These are phyloP conservation scores for Hypotaenidia philippensis DNA, from an alignment of 2,797 vertebrate genomes.

Conservation along the genomic window DNA sequence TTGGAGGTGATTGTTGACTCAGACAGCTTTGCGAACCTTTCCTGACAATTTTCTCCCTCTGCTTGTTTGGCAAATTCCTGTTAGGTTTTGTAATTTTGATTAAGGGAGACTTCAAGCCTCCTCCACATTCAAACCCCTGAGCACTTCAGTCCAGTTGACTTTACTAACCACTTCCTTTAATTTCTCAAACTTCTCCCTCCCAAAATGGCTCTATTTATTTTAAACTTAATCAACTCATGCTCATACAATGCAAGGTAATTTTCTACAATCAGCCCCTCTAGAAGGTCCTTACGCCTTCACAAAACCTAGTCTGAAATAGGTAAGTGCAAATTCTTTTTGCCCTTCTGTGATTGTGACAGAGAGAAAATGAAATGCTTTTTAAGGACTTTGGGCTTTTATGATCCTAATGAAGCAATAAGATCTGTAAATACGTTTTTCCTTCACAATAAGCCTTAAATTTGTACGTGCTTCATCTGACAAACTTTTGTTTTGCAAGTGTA, in stretches of 20 bases:
- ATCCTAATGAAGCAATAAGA: slow-evolving; percentile 11
- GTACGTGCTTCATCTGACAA: not conserved
- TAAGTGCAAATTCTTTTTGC: not conserved
- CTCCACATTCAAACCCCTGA: not conserved
- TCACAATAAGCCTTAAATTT: not conserved
- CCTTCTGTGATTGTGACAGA: not conserved
- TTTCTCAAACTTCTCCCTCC: not conserved
- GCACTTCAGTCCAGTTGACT: slow-evolving; percentile 14
- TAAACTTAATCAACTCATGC: not conserved
- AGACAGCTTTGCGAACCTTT: slow-evolving; percentile 8
- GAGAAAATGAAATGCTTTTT: not conserved
- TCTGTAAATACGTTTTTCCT: not conserved
- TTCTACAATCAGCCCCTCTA: slow-evolving; percentile 15
- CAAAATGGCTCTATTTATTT: slow-evolving; percentile 37
- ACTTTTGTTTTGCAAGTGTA: not conserved
- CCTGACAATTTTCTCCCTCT: not conserved
- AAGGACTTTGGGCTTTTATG: not conserved
- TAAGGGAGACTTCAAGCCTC: slow-evolving; percentile 31
- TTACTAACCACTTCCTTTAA: slow-evolving; percentile 1
- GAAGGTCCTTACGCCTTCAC: not conserved
- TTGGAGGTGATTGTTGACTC: not conserved
- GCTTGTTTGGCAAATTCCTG: slow-evolving; percentile 43
- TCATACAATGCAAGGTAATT: slow-evolving; percentile 20
- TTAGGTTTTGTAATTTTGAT: slow-evolving; percentile 23
- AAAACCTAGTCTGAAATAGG: slow-evolving; percentile 2